Conservation (phyloP, 2,888 invertebrate genomes). For the Conistra vaccinii region DNA sequence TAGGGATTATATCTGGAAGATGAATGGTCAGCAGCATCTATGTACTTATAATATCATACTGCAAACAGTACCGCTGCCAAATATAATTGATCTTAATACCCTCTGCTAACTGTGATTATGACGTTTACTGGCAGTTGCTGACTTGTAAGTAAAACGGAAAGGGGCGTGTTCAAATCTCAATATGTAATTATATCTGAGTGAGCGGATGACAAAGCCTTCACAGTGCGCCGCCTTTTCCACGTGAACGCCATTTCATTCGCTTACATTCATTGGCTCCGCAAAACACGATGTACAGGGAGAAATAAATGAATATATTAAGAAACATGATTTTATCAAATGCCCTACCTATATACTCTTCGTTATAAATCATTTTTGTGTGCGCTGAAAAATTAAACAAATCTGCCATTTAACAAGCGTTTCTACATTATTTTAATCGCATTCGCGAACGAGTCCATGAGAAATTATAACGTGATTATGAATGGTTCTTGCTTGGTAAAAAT, state of each 20-base stretch:
- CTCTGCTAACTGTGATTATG: conserved; percentile 17
- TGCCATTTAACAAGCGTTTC: conserved; percentile 18
- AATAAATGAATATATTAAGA: conserved; percentile 50
- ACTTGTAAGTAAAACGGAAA: conserved; percentile 22
- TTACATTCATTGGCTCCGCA: conserved; percentile 59
- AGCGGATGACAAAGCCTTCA: conserved; percentile 59
- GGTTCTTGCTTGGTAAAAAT: conserved; percentile 15
- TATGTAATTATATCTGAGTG: conserved; percentile 61
- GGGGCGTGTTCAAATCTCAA: conserved; percentile 53
- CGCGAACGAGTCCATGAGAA: conserved; percentile 2
- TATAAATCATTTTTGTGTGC: conserved; percentile 35
- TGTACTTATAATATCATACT: conserved; percentile 30
- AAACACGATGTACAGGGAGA: conserved; percentile 39
- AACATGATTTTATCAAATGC: conserved; percentile 50
- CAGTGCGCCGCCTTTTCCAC: conserved; percentile 63
- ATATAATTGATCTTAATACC: conserved; percentile 26
- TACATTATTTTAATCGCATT: conserved; percentile 30
- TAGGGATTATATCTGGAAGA: conserved; percentile 55
- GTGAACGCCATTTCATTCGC: conserved; percentile 59
- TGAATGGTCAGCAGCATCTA: conserved; percentile 45
- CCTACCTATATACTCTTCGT: conserved; percentile 28
- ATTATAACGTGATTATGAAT: conserved; percentile 22
- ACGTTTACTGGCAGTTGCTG: conserved; percentile 7
- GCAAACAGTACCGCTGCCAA: conserved; percentile 38
- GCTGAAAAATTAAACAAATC: conserved; percentile 43